A percentile compares a stretch with the other conserved stretches of the same genome.
phyloP scores from a whole-genome alignment of 92 coral and sea anemone genomes.

The Palythoa grandiflora region DNA sequence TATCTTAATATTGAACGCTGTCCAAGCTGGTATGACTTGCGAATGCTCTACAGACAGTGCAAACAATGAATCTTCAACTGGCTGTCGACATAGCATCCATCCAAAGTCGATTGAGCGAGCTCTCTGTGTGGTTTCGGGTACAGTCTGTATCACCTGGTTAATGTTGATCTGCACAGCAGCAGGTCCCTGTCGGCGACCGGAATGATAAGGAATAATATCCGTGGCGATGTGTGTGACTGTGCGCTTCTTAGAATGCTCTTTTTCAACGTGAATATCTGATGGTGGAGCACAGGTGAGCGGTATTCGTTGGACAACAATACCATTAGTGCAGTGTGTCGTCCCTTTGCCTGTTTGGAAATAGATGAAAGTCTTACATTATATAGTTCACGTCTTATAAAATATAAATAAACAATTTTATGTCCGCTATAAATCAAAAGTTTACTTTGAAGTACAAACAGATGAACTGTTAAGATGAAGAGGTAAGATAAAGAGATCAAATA shows the following conservation, averaged over 20 bases:
- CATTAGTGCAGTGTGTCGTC: conserved; percentile 77
- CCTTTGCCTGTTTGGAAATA: conserved; percentile 62
- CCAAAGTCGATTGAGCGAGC: conserved; percentile 69
- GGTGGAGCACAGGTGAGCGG: conserved; percentile 60
- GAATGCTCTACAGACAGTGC: conserved; percentile 21
- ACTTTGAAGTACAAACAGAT: conserved; percentile 44
- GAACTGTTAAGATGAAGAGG: conserved; percentile 38
- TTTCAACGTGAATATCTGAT: conserved; percentile 27
- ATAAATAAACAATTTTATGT: conserved; percentile 32
- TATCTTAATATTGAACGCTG: conserved; percentile 55
- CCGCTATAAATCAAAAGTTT: conserved; percentile 26
- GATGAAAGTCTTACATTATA: neutral
- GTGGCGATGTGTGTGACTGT: conserved; percentile 33
- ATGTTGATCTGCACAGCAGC: conserved; percentile 44
- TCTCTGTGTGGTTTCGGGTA: conserved; percentile 34
- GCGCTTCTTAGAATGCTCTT: conserved; percentile 50
- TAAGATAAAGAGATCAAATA: conserved; percentile 10
- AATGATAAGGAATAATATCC: conserved; percentile 57
- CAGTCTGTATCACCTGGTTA: conserved; percentile 3
- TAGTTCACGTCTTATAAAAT: conserved; percentile 6
- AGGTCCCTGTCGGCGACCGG: conserved; percentile 60
- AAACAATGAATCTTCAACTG: conserved; percentile 50
- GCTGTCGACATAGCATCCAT: conserved; percentile 72
- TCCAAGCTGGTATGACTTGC: conserved; percentile 77
- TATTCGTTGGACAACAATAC: conserved; percentile 66